phyloP scores from a whole-genome alignment of 1,140 invertebrate genomes.

The Thalassaphorura encarpata region DNA sequence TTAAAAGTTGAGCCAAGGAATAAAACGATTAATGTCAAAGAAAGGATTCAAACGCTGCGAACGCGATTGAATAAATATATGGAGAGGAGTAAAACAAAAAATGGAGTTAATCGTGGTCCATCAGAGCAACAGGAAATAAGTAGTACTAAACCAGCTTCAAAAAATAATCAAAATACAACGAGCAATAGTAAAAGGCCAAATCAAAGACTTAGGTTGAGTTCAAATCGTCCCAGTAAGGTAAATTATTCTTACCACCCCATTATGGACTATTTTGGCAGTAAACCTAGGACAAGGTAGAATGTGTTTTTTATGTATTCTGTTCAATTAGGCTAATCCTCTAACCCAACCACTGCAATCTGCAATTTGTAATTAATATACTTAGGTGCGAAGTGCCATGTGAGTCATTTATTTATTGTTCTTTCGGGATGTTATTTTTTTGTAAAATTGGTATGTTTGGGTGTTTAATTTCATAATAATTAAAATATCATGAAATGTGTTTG shows the following conservation, averaged over 20 bases:
- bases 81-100: background rate
- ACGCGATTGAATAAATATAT: slow-evolving; percentile 7
- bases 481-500: too few relatives aligned
- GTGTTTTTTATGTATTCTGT: too few relatives aligned
- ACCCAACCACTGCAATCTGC: too few relatives aligned
- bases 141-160: background rate
- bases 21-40: background rate
- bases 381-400: too few relatives aligned
- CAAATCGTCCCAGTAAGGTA: slow-evolving; percentile 38
- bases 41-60: slow-evolving; percentile 5
- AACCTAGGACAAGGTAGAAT: slow-evolving; percentile 1
- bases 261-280: slow-evolving; percentile 59
- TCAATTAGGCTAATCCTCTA: too few relatives aligned
- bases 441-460: too few relatives aligned
- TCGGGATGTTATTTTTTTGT: too few relatives aligned
- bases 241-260: slow-evolving; percentile 79
- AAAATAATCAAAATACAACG: background rate
- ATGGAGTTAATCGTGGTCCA: background rate
- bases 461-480: too few relatives aligned
- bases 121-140: background rate
- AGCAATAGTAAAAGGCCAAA: background rate
- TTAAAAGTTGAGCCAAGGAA: too few relatives aligned
- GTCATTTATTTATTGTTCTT: too few relatives aligned
- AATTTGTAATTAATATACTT: too few relatives aligned
- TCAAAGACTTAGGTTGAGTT: slow-evolving; percentile 14